Evolutionary conservation across 2,888 invertebrate genomes (phyloP).

Genomic region (Lottia scabra): DNA sequence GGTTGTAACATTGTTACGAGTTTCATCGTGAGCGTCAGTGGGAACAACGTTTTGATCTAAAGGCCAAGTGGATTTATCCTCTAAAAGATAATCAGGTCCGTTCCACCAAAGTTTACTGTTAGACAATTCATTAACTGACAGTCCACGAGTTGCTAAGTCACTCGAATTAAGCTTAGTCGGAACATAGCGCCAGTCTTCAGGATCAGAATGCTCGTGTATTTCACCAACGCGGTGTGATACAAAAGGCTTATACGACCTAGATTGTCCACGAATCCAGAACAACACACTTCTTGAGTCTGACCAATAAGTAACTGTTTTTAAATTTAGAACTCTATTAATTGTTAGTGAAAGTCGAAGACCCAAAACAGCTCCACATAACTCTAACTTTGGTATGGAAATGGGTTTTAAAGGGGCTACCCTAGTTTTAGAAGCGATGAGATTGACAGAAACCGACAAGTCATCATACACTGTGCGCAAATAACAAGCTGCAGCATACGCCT

Average conservation of each 20-base stretch:
- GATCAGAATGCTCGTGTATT: background rate
- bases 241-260: background rate
- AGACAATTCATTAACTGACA: background rate
- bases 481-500: too few species aligned
- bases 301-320: background rate
- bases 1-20: background rate
- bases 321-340: too few species aligned
- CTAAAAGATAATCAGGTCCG: background rate
- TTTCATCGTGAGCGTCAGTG: background rate
- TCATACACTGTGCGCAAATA: too few species aligned
- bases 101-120: background rate
- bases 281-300: background rate
- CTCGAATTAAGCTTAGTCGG: background rate
- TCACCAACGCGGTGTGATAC: background rate
- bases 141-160: background rate
- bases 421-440: too few species aligned
- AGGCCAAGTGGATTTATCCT: background rate
- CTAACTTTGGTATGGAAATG: too few species aligned
- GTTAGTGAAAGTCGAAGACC: too few species aligned
- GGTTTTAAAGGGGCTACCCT: too few species aligned
- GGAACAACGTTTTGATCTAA: background rate
- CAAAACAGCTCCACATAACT: too few species aligned
- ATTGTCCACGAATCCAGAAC: background rate
- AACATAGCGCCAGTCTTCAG: conserved; percentile 1
- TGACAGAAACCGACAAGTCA: too few species aligned